Evolutionary conservation across 2,888 invertebrate species (phyloP), one percentile per base, ranked within the genome.

Genomic region (Euspilapteryx auroguttella): DNA sequence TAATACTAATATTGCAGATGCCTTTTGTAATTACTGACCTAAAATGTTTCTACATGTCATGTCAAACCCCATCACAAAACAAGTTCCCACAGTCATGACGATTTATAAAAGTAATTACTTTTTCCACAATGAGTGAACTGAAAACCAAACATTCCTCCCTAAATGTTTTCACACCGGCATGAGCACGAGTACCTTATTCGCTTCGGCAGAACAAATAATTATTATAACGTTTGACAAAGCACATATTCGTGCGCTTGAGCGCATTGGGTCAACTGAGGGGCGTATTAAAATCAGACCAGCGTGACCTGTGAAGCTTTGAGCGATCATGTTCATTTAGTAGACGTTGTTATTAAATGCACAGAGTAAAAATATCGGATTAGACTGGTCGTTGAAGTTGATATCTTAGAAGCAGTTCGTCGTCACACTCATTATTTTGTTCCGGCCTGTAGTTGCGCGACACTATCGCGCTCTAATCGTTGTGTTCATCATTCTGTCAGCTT

Each of bases 371-470:
- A n/a, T 12, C 27, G 20, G 15, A 14, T 29, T 31, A 29, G 14
- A 12, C 21, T 34, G 33, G 35, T 30, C 34, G 45, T 43, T 41
- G n/a, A 17, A 17, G 17, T 6, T 21, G 34, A 36, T 41, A 37
- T 40, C 41, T 40, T 45, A 52, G 55, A 51, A 45, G 49, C 42
- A 44, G 42, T 44, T 37, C 44, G 45, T 49, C 45, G 49, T 47
- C 48, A 44, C 42, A 44, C 45, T 56, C 52, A 55, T 62, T 62
- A 61, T 55, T 47, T 39, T 42, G 56, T 57, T 56, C 47, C 52
- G 47, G 45, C 46, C 41, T 45, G 45, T 38, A 42, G 48, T 48
- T 40, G 47, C 32, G 40, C 38, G 43, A 53, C 41, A 38, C 33
- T 44, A 42, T 44, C 45, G 35, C 36, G 27, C 13, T 13, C 10